Base-by-base conservation (phyloP, 2,797 vertebrate genomes). In the Tapera naevia region DNA sequence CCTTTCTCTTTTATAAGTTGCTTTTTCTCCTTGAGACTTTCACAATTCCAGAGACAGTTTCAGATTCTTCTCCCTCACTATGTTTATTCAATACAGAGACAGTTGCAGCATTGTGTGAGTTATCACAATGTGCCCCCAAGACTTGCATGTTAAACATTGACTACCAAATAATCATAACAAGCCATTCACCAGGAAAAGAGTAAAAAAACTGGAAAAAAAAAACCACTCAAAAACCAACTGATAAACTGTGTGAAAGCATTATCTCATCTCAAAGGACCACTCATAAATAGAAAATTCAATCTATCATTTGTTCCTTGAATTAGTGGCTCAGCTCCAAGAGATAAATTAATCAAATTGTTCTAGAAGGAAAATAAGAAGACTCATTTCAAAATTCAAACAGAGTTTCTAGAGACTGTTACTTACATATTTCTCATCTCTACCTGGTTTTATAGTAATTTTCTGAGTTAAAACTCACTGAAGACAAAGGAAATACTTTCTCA, bases 71-170 rank as follows among this genome's bases (percentile, higher is more conserved):
- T 93, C 53, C 76, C 41, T 10, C 0, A 0, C 21, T 72, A 2
- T 74, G 60, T 93, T 93, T 94, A 70, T 80, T 94, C 80, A 88
- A 54, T 37, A 74, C 30, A 51, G 54, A 93, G 73, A 91, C 70
- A 88, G 90, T 90, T 64, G 37, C 80, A 90, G 70, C 88, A 88
- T 82, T 96, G 91, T 94, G 80, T 53, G 64, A 90, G 83, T 96
- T 91, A 93, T 90, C 91, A 88, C 90, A 94, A 92, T 43, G 62
- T 84, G 78, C 50, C 65, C 89, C 80, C 95, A 96, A 92, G 93
- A 89, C 89, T 88, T 80, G 94, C 88, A 95, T 94, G 80, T 64
- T 86, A 94, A 96, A 96, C 95, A 94, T 94, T 91, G 90, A 88
- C 83, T 72, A 51, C 43, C 58, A 94, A 91, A 91, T 90, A 89